These are phyloP conservation scores for Spodoptera litura DNA, from an alignment of 1,140 invertebrate genomes.

Conservation along the genomic window DNA sequence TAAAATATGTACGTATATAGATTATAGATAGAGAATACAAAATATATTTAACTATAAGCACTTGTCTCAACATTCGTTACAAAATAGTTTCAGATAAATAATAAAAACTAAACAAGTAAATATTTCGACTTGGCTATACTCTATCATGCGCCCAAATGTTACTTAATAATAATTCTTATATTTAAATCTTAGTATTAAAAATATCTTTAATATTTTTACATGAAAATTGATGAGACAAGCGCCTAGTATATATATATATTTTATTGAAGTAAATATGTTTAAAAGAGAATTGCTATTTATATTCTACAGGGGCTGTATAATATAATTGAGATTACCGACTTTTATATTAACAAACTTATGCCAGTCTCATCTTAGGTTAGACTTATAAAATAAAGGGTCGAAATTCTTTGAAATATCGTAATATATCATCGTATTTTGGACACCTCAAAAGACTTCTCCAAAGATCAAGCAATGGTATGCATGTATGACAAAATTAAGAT, in stretches of 20 bases:
- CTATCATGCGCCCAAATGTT: not conserved
- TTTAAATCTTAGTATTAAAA: conserved; percentile 1
- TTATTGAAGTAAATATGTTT: not conserved
- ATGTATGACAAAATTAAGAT: not conserved
- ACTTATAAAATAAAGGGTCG: not conserved
- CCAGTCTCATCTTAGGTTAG: conserved; percentile 41
- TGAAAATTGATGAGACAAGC: conserved; percentile 22
- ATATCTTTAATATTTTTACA: not conserved
- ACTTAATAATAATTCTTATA: not conserved
- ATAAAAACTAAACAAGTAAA: not conserved
- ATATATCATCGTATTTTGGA: no score
- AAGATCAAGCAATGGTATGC: no score
- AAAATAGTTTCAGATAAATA: conserved; percentile 25
- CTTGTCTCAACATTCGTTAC: conserved; percentile 25
- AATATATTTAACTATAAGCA: conserved; percentile 2
- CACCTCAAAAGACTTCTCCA: no score
- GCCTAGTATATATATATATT: not conserved
- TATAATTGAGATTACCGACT: not conserved
- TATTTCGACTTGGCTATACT: not conserved
- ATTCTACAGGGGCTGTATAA: not conserved
- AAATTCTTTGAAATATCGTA: not conserved
- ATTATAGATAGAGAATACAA: not conserved
- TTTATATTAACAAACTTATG: conserved; percentile 15
- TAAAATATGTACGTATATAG: no score
- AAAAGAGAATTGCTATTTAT: not conserved